These are phyloP conservation scores for Nebria salina DNA, from an alignment of 2,888 invertebrate genomes.

Conservation along the genomic window DNA sequence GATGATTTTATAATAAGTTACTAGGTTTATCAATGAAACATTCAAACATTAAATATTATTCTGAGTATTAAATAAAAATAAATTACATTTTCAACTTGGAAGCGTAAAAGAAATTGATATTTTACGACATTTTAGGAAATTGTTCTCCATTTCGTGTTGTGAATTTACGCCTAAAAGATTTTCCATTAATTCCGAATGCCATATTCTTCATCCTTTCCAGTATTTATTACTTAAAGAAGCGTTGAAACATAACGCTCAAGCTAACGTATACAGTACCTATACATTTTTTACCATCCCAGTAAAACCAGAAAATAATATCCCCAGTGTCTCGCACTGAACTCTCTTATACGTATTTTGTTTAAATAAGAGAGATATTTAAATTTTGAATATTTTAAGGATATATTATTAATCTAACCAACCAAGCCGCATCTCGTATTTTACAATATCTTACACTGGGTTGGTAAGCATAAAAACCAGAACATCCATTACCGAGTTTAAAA, in stretches of 20 bases:
- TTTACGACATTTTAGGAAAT: too few species aligned
- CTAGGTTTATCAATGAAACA: not conserved
- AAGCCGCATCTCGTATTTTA: not conserved
- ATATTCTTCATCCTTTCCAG: not conserved
- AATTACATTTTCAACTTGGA: too few species aligned
- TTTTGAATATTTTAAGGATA: too few species aligned
- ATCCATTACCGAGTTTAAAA: constrained; percentile 7
- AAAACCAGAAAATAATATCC: too few species aligned
- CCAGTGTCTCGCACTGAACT: too few species aligned
- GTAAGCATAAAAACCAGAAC: not conserved
- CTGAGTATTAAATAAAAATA: too few species aligned
- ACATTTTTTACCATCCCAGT: not conserved
- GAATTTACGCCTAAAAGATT: not conserved
- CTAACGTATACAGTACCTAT: not conserved
- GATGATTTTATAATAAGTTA: too few species aligned
- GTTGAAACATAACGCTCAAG: not conserved
- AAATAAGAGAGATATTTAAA: too few species aligned
- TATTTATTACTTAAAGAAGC: not conserved
- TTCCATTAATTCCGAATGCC: not conserved
- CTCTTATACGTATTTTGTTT: too few species aligned
- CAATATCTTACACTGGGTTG: not conserved
- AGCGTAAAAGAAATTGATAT: too few species aligned
- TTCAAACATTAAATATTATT: not conserved
- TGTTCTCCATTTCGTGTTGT: too few species aligned
- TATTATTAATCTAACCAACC: too few species aligned